Evolutionary conservation across 2,888 invertebrate genomes (phyloP).

Genomic region (Tinea semifulvella): DNA sequence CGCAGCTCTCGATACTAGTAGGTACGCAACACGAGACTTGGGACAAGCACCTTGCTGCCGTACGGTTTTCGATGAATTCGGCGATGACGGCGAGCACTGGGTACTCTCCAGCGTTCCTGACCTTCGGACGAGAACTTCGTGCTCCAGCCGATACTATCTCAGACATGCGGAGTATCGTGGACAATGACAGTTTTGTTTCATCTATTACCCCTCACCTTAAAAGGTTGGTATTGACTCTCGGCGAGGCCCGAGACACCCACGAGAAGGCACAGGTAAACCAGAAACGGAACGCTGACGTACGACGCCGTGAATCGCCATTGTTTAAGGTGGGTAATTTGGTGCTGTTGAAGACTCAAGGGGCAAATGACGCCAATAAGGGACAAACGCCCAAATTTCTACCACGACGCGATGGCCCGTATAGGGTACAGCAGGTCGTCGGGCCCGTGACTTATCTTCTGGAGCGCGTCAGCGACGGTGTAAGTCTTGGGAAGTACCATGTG

Average conservation of each 20-base stretch:
- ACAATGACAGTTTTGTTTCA: constrained; percentile 9
- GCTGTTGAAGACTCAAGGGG: neutral
- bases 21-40: constrained; percentile 25
- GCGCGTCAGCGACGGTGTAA: neutral
- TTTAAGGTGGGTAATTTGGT: constrained; percentile 7
- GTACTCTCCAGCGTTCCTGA: constrained; percentile 22
- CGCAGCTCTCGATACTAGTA: constrained; percentile 18
- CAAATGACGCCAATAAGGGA: neutral
- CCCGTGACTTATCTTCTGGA: constrained; percentile 4
- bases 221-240: constrained; percentile 13
- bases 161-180: constrained; percentile 16
- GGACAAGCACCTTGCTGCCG: constrained; percentile 26
- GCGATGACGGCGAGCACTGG: constrained; percentile 21
- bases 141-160: constrained; percentile 18
- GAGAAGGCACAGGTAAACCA: constrained; percentile 17
- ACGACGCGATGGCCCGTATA: constrained; percentile 14
- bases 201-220: constrained; percentile 19
- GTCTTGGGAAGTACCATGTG: constrained; percentile 9
- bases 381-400: constrained; percentile 12
- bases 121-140: constrained; percentile 23
- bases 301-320: neutral
- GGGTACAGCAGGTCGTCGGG: neutral
- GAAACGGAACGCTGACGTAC: constrained; percentile 13
- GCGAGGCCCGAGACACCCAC: constrained; percentile 10
- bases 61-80: constrained; percentile 37